phyloP scores from a whole-genome alignment of 2,797 vertebrate species.

The Smutsia temminckii region DNA sequence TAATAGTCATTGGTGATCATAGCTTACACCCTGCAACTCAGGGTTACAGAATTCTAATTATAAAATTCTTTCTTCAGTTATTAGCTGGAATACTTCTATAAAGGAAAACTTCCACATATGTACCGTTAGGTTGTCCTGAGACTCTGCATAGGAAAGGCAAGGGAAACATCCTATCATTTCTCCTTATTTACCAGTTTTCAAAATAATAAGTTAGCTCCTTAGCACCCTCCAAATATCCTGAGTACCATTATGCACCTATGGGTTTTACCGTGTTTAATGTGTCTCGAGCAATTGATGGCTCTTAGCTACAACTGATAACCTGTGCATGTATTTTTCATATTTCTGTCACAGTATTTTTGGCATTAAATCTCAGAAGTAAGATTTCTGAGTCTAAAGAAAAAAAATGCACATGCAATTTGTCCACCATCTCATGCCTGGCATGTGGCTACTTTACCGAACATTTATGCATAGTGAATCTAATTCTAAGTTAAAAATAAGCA shows the following conservation, averaged over 20 bases:
- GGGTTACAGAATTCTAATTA: background rate
- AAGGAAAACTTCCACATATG: background rate
- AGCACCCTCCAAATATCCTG: background rate
- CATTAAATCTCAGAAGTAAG: background rate
- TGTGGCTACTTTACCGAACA: background rate
- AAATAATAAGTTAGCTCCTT: background rate
- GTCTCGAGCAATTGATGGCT: background rate
- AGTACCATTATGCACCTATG: background rate
- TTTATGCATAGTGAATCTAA: background rate
- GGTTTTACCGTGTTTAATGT: background rate
- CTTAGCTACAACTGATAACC: background rate
- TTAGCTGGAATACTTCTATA: background rate
- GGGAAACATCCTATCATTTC: background rate
- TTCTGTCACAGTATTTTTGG: background rate
- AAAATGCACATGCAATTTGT: background rate
- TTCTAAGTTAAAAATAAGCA: constrained; percentile 2
- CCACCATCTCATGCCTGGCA: background rate
- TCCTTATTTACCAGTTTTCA: background rate
- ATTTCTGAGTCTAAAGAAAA: background rate
- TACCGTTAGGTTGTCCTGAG: background rate
- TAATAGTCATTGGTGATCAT: background rate
- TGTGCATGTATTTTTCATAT: too few species aligned
- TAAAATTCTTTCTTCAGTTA: background rate
- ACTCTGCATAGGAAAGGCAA: background rate
- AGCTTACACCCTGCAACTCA: background rate